These are phyloP conservation scores for Trachelus iudaicus DNA, from an alignment of 2,888 invertebrate genomes.

Conservation along the genomic window DNA sequence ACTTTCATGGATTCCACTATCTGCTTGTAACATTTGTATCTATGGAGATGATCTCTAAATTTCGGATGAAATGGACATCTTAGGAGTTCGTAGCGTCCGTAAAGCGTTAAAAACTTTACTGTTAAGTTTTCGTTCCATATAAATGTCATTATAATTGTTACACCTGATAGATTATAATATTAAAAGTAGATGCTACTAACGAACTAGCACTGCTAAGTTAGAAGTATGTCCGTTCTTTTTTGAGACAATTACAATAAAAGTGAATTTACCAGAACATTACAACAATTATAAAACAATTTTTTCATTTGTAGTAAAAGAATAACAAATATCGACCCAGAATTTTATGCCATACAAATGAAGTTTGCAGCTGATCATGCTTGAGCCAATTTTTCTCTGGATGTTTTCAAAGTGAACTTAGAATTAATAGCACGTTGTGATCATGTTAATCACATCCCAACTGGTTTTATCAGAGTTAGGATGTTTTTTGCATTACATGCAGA, in stretches of 20 bases:
- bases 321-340: neutral
- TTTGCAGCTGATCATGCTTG: neutral
- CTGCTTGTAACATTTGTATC: constrained; percentile 14
- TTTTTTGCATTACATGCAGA: neutral
- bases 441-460: too few species aligned
- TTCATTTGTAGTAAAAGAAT: neutral
- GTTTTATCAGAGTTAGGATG: neutral
- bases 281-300: neutral
- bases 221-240: neutral
- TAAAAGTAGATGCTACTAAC: neutral
- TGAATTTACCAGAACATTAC: neutral
- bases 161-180: neutral
- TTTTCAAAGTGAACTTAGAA: neutral
- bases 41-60: constrained; percentile 12
- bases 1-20: constrained; percentile 17
- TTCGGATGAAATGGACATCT: constrained; percentile 19
- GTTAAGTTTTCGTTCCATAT: constrained; percentile 16
- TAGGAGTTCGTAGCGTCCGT: constrained; percentile 17
- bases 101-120: constrained; percentile 14
- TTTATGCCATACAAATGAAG: neutral
- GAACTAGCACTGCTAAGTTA: neutral
- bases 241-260: neutral
- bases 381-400: neutral
- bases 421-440: neutral
- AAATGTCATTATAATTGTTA: constrained; percentile 8